Evolutionary conservation across 2,888 invertebrate species (phyloP).

Genomic region (Drosophila merina): DNA sequence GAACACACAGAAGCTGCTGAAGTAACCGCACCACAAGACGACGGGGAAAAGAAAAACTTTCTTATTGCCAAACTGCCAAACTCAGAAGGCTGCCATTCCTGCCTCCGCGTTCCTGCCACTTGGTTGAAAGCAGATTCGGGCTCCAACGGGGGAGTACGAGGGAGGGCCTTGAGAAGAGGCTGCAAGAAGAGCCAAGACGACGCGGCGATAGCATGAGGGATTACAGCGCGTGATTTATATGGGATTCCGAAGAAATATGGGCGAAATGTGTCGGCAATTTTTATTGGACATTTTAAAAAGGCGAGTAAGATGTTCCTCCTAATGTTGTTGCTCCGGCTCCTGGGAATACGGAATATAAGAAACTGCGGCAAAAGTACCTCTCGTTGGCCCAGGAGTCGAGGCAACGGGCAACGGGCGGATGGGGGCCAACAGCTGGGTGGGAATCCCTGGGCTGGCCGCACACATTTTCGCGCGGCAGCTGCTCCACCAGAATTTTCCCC

Average conservation of each 20-base stretch:
- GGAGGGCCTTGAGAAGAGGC: slow-evolving; percentile 51
- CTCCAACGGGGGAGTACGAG: background rate
- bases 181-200: slow-evolving; percentile 63
- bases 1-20: slow-evolving; percentile 15
- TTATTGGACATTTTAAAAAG: slow-evolving; percentile 85
- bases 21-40: slow-evolving; percentile 38
- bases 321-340: slow-evolving; percentile 63
- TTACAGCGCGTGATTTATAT: slow-evolving; percentile 84
- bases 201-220: slow-evolving; percentile 84
- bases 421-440: background rate
- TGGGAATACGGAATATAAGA: slow-evolving; percentile 79
- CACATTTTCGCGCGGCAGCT: slow-evolving; percentile 66
- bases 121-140: background rate
- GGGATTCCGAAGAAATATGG: slow-evolving; percentile 85
- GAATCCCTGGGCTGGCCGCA: slow-evolving; percentile 22
- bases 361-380: slow-evolving; percentile 65
- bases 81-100: slow-evolving; percentile 47
- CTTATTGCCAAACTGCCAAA: slow-evolving; percentile 80
- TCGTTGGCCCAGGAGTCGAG: slow-evolving; percentile 3
- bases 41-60: slow-evolving; percentile 74
- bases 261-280: slow-evolving; percentile 85
- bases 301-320: slow-evolving; percentile 81
- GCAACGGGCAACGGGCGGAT: background rate
- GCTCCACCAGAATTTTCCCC: slow-evolving; percentile 73
- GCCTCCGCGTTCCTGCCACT: background rate